Conservation (phyloP, 2,113 vertebrate genomes). For the Ageneiosus marmoratus region DNA sequence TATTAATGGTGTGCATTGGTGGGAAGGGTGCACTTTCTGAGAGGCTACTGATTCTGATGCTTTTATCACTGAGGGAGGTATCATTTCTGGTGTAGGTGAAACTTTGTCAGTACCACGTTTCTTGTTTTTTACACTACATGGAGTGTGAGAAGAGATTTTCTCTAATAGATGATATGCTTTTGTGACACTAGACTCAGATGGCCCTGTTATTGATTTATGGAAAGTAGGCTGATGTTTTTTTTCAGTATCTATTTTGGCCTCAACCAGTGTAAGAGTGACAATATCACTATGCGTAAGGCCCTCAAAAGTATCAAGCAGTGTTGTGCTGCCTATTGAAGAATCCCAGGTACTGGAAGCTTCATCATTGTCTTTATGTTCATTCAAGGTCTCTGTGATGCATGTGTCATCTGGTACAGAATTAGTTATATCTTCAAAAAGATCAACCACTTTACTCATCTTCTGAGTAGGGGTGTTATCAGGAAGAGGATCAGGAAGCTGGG, state of each 20-base stretch:
- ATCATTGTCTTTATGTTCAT: constrained; percentile 14
- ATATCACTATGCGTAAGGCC: constrained; percentile 66
- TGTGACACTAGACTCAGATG: not conserved
- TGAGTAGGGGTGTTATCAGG: not conserved
- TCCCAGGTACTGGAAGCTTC: constrained; percentile 18
- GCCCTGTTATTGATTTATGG: not conserved
- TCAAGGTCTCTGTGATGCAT: constrained; percentile 50
- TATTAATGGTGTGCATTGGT: constrained; percentile 32
- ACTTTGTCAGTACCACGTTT: not conserved
- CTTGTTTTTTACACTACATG: not conserved
- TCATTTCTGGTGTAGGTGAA: not conserved
- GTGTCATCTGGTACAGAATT: constrained; percentile 42
- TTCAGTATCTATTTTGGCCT: constrained; percentile 60
- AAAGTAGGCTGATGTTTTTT: constrained; percentile 42
- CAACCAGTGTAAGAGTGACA: constrained; percentile 76
- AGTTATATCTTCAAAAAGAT: constrained; percentile 36
- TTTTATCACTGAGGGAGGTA: constrained; percentile 17
- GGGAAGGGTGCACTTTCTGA: not conserved
- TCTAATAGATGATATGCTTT: not conserved
- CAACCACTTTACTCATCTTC: not conserved
- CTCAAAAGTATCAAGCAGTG: constrained; percentile 67
- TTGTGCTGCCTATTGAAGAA: constrained; percentile 61
- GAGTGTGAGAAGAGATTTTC: not conserved
- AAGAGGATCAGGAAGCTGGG: not conserved
- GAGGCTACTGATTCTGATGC: not conserved